Percentiles rank a stretch among this genome's conserved stretches.
These are phyloP conservation scores for Eciton burchellii DNA, from an alignment of 1,140 invertebrate species.

Conservation along the genomic window DNA sequence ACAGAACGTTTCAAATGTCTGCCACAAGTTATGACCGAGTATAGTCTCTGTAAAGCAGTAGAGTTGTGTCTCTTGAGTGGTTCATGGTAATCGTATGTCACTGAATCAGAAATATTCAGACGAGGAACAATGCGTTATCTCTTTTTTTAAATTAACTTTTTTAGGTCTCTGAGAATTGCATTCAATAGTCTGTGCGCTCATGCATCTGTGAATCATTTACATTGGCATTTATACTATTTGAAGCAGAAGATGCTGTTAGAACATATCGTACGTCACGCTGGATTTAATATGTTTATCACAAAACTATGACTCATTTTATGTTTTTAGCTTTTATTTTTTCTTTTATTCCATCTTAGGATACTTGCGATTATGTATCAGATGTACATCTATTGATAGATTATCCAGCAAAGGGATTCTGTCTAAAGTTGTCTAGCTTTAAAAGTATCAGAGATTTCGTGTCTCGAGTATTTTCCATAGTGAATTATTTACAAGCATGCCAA, in stretches of 20 bases:
- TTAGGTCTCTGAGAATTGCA: conserved; percentile 87
- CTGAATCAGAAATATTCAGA: neutral
- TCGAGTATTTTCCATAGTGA: conserved; percentile 84
- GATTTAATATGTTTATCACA: neutral
- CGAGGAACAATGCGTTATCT: neutral
- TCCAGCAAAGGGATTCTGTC: conserved; percentile 88
- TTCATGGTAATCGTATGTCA: conserved; percentile 83
- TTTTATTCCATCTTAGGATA: conserved; percentile 83
- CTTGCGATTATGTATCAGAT: conserved; percentile 84
- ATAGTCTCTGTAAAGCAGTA: conserved; percentile 84
- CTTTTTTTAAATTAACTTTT: conserved; percentile 6
- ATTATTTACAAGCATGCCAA: conserved; percentile 86
- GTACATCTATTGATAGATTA: conserved; percentile 86
- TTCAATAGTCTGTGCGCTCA: conserved; percentile 92
- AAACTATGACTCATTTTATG: neutral
- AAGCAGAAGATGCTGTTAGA: conserved; percentile 88
- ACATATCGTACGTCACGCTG: conserved; percentile 85
- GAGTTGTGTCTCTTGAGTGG: conserved; percentile 85
- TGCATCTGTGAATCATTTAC: conserved; percentile 93
- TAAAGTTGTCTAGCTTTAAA: conserved; percentile 84
- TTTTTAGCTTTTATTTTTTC: conserved; percentile 27
- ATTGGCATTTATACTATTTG: conserved; percentile 91
- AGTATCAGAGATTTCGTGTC: conserved; percentile 78
- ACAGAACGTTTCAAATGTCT: conserved; percentile 86
- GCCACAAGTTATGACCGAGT: conserved; percentile 87